phyloP scores from a whole-genome alignment of 2,113 vertebrate genomes.

The Chaenocephalus aceratus region DNA sequence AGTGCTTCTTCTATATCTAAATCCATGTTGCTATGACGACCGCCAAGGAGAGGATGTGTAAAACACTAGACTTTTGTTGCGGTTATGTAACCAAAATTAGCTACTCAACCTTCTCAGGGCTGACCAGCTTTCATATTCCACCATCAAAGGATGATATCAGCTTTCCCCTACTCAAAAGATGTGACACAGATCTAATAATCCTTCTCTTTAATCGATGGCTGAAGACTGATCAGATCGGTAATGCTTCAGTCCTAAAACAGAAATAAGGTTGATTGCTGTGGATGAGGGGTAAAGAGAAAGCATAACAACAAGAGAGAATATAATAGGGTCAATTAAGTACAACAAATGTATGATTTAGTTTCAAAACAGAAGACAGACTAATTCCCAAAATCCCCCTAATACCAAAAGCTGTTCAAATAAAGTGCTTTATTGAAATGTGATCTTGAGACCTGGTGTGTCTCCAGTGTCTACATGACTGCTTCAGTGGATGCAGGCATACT shows the following conservation, averaged over 20 bases:
- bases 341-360: background rate
- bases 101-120: constrained; percentile 16
- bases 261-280: background rate
- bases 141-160: constrained; percentile 37
- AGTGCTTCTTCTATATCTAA: constrained; percentile 31
- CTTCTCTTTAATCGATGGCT: background rate
- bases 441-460: constrained; percentile 10
- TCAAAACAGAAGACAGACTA: background rate
- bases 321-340: background rate
- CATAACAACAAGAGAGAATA: background rate
- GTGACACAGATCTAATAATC: constrained; percentile 55
- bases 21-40: constrained; percentile 71
- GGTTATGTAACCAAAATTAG: constrained; percentile 54
- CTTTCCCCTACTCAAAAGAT: constrained; percentile 11
- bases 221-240: constrained; percentile 32
- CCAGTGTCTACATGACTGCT: background rate
- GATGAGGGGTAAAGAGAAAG: background rate
- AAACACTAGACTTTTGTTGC: constrained; percentile 37
- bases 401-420: background rate
- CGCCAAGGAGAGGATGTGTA: constrained; percentile 52
- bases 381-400: background rate
- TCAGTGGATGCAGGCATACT: constrained; percentile 1
- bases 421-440: background rate
- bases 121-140: constrained; percentile 43
- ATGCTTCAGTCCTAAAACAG: background rate